Conservation (phyloP, 2,113 vertebrate genomes). For the Oreotragus oreotragus region DNA sequence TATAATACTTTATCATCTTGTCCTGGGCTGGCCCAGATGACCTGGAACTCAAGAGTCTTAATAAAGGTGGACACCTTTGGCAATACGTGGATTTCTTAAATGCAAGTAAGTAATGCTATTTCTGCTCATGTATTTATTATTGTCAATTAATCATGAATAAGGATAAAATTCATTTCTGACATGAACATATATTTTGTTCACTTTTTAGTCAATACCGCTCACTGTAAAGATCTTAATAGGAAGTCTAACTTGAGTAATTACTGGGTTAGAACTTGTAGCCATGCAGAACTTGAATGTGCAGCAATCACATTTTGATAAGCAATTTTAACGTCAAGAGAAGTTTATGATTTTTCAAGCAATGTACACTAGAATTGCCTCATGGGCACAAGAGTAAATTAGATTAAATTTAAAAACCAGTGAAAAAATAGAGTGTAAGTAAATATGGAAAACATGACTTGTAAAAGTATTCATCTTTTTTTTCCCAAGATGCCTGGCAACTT, state of each 20-base stretch:
- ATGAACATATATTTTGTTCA: constrained; percentile 11
- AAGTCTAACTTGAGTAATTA: constrained; percentile 13
- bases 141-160: constrained; percentile 12
- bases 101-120: constrained; percentile 4
- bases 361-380: background rate
- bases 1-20: background rate
- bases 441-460: background rate
- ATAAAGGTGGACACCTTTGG: background rate
- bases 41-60: background rate
- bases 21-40: background rate
- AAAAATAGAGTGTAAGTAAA: constrained; percentile 6
- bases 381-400: background rate
- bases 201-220: background rate
- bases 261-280: background rate
- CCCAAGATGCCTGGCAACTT: background rate
- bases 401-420: background rate
- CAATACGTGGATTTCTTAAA: constrained; percentile 34
- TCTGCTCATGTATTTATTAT: constrained; percentile 14
- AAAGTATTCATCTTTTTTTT: constrained; percentile 19
- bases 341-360: constrained; percentile 5
- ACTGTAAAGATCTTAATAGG: background rate
- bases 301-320: background rate
- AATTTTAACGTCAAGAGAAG: constrained; percentile 24
- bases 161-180: constrained; percentile 16
- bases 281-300: background rate